phyloP scores from a whole-genome alignment of 1,140 invertebrate species.

The Patella vulgata region DNA sequence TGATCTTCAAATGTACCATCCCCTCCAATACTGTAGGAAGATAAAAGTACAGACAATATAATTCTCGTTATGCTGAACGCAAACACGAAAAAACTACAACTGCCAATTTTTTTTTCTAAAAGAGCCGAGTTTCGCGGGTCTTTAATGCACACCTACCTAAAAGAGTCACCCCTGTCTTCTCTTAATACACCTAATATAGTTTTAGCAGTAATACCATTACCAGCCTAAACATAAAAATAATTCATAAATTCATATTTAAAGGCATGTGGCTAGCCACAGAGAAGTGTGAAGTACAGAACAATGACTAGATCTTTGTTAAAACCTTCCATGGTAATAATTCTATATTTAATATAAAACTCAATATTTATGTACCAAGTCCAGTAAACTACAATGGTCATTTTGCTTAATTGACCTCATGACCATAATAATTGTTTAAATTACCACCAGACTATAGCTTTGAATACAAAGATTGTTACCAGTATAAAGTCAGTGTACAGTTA shows the following conservation, averaged over 20 bases:
- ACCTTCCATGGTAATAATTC: no score
- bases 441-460: neutral
- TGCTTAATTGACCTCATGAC: neutral
- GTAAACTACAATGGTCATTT: neutral
- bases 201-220: constrained; percentile 28
- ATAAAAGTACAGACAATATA: no score
- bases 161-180: constrained; percentile 39
- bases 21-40: no score
- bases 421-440: neutral
- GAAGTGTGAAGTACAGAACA: no score
- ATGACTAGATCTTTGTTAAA: no score
- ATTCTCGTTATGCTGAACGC: no score
- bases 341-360: neutral
- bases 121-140: no score
- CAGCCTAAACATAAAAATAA: constrained; percentile 23
- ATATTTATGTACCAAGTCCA: neutral
- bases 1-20: no score
- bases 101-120: no score
- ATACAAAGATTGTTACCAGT: neutral
- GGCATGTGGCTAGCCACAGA: no score
- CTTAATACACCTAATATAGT: constrained; percentile 33
- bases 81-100: no score
- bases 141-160: no score
- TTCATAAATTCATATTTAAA: neutral
- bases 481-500: neutral